Base-by-base conservation (phyloP, 2,888 invertebrate species). In the Ichneumoninae sp. region DNA sequence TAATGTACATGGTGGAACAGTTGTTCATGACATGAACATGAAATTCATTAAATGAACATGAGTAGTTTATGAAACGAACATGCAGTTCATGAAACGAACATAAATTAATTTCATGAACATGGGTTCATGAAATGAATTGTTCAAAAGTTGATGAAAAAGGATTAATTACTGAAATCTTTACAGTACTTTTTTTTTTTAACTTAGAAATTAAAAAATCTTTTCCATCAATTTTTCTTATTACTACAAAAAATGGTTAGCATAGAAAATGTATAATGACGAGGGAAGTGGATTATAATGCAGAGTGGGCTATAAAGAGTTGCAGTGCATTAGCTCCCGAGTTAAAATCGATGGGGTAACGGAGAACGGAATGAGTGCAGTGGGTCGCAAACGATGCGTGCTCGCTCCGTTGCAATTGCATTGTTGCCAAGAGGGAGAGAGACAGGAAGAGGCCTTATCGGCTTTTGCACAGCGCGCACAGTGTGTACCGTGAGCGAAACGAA, bases 301-400 rank as follows among this genome's bases (percentile, higher is more conserved):
- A 62, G 16, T 16, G 16, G 16, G 47, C 22, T 75, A 33, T 75
- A 36, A 75, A 75, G 47, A 47, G 47, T 10, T 10, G 44, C 30
- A 33, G 62, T 33, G 33, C 30, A 47, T 66, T 66, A 40, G 66
- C 40, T 40, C 22, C 10, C 22, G 36, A 19, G 7, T 10, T 36
- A 22, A 36, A 62, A 80, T 81, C 83, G 80, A 77, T 72, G 76
- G 60, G 52, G 83, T 69, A 84, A 83, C 76, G 76, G 76, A 83
- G 71, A 80, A 80, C 75, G 69, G 57, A 86, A 86, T 80, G 86
- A 80, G 86, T 79, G 69, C 80, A 86, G 84, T 86, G 80, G 84
- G 86, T 86, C 86, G 84, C 80, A 82, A 33, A 36, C 26, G 66
- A 57, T 54, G 33, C 26, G 54, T 40, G 75, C 62, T 69, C 69